These are phyloP conservation scores for Trichosurus vulpecula DNA, from an alignment of 2,797 vertebrate species.

Conservation along the genomic window DNA sequence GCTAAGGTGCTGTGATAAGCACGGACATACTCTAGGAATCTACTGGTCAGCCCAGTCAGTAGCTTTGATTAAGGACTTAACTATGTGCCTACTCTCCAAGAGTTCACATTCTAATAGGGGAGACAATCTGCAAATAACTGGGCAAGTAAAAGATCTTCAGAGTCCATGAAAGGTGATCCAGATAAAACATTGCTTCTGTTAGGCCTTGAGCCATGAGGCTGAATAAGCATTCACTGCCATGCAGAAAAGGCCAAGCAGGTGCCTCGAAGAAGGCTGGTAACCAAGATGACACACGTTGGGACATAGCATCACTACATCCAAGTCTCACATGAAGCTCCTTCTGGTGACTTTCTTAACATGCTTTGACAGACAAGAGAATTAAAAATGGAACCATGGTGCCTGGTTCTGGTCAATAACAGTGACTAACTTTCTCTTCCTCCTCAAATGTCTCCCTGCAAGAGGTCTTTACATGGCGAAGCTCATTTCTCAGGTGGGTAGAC, in stretches of 20 bases:
- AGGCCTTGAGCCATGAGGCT: background rate
- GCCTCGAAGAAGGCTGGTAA: background rate
- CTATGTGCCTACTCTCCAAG: background rate
- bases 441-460: background rate
- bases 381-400: background rate
- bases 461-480: background rate
- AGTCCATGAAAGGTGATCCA: background rate
- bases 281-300: background rate
- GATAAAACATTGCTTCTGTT: slow-evolving; percentile 2
- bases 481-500: background rate
- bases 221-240: slow-evolving; percentile 19
- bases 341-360: background rate
- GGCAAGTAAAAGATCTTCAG: background rate
- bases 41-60: background rate
- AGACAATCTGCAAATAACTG: background rate
- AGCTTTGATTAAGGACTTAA: background rate
- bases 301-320: background rate
- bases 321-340: background rate
- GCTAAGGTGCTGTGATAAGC: background rate
- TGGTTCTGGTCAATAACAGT: background rate
- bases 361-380: background rate
- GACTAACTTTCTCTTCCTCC: background rate
- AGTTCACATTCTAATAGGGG: background rate
- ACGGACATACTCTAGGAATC: background rate
- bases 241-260: background rate